Percentiles rank a stretch among this genome's conserved stretches.
phyloP scores from a whole-genome alignment of 64 coral and sea anemone genomes.

The Porites australiensis region DNA sequence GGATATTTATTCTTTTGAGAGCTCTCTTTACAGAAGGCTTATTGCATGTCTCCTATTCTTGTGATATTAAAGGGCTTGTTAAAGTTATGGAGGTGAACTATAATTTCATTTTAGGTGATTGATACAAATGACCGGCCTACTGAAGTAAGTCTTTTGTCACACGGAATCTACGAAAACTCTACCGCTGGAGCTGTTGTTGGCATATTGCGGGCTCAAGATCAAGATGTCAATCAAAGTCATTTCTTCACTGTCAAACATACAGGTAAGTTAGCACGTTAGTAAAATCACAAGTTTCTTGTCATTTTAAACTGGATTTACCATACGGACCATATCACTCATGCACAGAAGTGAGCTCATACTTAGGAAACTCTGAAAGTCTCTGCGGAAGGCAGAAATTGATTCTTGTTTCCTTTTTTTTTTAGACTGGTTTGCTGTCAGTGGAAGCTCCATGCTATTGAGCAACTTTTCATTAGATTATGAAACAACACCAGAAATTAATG shows the following conservation, averaged over 20 bases:
- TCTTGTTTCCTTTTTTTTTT: neutral
- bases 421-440: conserved; percentile 44
- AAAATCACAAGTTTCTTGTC: no score
- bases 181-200: conserved; percentile 51
- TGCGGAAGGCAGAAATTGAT: neutral
- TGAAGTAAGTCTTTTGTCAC: conserved; percentile 8
- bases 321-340: no score
- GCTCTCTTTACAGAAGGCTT: no score
- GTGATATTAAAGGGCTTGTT: no score
- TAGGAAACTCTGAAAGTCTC: neutral
- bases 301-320: no score
- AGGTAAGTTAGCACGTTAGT: conserved; percentile 3
- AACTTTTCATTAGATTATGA: conserved; percentile 56
- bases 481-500: conserved; percentile 20
- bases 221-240: conserved; percentile 56
- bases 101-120: conserved; percentile 23
- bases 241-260: neutral
- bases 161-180: conserved; percentile 65
- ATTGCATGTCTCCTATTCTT: no score
- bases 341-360: no score
- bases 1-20: no score
- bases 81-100: neutral
- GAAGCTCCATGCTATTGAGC: conserved; percentile 23
- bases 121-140: conserved; percentile 66
- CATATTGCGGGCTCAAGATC: conserved; percentile 38